Evolutionary conservation across 2,113 vertebrate genomes (phyloP), one percentile per base, ranked within the genome.

Genomic region (Caranx melampygus): DNA sequence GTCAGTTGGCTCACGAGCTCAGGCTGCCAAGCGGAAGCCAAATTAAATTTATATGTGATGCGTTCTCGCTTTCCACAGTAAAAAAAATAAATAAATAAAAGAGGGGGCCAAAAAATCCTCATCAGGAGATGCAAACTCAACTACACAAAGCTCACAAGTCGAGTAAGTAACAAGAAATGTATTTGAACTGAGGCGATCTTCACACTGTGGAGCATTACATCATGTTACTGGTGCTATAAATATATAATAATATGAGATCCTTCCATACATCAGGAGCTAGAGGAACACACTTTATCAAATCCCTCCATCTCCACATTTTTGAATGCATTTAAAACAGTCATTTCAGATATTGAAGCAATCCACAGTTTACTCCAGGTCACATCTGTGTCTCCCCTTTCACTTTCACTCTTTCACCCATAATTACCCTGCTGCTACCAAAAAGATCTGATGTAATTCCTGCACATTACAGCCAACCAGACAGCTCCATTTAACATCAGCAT

Each of bases 1-100:
- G 91, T 91, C 91, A 92, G 82, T 58, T 81, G 80, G 86, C 86
- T 88, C 84, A 71, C 57, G 26, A 88, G 81, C 81, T 78, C 65
- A 72, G 54, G 73, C 90, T 83, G 89, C 77, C 70, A 21, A 85
- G 83, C 44, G 42, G 70, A 82, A 75, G 75, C 74, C 82, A 82
- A 86, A 92, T 92, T 85, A 77, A 89, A 91, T 90, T 83, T 81
- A 81, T 80, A 90, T 81, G 78, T 66, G 85, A 88, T 69, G 83
- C 75, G 78, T 72, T 83, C 91, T 84, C 66, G 64, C 81, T 66
- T 88, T 75, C 57, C 57, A 67, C 86, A 75, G 71, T 35, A 58
- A 84, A 83, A 74, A 65, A 62, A 75, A 73, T 31, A 57, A 84
- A n/a, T n/a, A n/a, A n/a, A n/a, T n/a, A 82, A 74, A 65, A 61